phyloP scores from a whole-genome alignment of 2,888 invertebrate species.

The Teleiodes luculella region DNA sequence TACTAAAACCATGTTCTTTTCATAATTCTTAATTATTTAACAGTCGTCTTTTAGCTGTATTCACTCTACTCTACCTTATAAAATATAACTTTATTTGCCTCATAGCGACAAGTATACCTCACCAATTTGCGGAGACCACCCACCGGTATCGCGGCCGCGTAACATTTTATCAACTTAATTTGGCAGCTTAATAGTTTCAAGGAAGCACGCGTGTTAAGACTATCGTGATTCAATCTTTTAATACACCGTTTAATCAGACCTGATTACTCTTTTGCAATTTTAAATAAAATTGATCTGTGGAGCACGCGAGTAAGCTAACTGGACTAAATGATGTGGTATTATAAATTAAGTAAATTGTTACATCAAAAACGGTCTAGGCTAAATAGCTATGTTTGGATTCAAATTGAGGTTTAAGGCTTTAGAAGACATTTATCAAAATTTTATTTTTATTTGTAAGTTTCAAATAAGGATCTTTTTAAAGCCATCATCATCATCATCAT shows the following conservation, averaged over 20 bases:
- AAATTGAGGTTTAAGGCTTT: too few relatives aligned
- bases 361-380: not conserved
- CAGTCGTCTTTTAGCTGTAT: too few relatives aligned
- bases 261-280: conserved; percentile 10
- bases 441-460: too few relatives aligned
- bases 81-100: conserved; percentile 15
- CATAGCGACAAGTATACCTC: conserved; percentile 21
- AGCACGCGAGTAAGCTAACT: not conserved
- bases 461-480: too few relatives aligned
- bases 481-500: too few relatives aligned
- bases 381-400: not conserved
- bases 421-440: too few relatives aligned
- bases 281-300: conserved; percentile 17
- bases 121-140: conserved; percentile 35
- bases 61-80: conserved; percentile 12
- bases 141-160: conserved; percentile 29
- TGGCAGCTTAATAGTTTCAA: conserved; percentile 19
- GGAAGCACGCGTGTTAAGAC: conserved; percentile 8
- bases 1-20: too few relatives aligned
- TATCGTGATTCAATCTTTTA: conserved; percentile 11
- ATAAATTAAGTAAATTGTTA: not conserved
- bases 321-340: not conserved
- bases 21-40: too few relatives aligned
- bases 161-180: conserved; percentile 30
- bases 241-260: conserved; percentile 14